Evolutionary conservation across 2,797 vertebrate species (phyloP), one percentile per base, ranked within the genome.

Genomic region (Ambastaia sidthimunki): DNA sequence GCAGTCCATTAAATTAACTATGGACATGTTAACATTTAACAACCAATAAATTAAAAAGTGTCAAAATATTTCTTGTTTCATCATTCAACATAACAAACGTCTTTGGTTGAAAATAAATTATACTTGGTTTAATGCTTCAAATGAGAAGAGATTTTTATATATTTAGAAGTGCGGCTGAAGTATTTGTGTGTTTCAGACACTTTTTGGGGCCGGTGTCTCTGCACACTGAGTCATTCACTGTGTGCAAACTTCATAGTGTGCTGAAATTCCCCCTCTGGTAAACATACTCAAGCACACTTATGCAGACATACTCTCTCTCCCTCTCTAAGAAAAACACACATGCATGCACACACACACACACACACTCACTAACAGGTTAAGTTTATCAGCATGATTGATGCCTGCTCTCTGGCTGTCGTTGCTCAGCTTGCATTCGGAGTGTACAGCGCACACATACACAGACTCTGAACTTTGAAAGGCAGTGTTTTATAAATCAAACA

Each of bases 401-500:
- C 50, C 78, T 80, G 48, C 78, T 60, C 75, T 80, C 75, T 81
- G 76, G 57, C 80, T 81, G 74, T 57, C 76, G 81, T 78, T 85
- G 62, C 72, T 76, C 69, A 78, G 62, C 77, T 34, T 59, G 83
- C 81, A 75, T 84, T 76, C 59, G 41, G 78, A 72, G 71, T 67
- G 60, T 37, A 12, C 28, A 72, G 63, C 57, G 18, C 18, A 50
- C 71, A 28, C 28, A 50, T 23, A 60, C 50, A 57, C 21, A n/a
- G 15, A 60, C 34, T 48, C 44, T 28, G 41, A 41, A 63, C 63
- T 55, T 66, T 47, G 60, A 72, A 68, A 75, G 79, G 73, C 70
- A 47, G 62, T 50, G 78, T 66, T 81, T 85, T 78, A 81, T 72
- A 81, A 85, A 75, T 85, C 74, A 85, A 78, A 80, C 71, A 19